These are phyloP conservation scores for Leistus spinibarbis DNA, from an alignment of 2,888 invertebrate species.

Conservation along the genomic window DNA sequence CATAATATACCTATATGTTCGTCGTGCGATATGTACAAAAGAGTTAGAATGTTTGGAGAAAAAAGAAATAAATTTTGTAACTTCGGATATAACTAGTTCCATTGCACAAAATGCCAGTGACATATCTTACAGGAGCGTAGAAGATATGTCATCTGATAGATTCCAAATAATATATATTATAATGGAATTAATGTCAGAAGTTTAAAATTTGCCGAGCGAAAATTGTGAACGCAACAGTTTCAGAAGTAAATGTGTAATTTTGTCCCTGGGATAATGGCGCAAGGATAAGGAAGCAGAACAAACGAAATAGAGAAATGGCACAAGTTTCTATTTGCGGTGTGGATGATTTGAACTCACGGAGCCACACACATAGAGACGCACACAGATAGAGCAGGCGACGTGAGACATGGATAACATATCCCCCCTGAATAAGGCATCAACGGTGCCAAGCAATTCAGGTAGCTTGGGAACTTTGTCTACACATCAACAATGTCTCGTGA, in stretches of 20 bases:
- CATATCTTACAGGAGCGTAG: not conserved
- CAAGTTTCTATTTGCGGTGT: slow-evolving; percentile 9
- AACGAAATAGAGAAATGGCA: not conserved
- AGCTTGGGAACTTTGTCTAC: slow-evolving; percentile 38
- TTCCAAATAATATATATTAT: not conserved
- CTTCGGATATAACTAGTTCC: no score
- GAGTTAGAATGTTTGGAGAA: no score
- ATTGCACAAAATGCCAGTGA: no score
- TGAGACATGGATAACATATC: slow-evolving; percentile 20
- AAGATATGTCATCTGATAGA: not conserved
- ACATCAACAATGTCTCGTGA: slow-evolving; percentile 39
- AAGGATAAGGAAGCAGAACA: not conserved
- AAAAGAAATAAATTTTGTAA: no score
- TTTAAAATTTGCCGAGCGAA: not conserved
- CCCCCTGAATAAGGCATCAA: slow-evolving; percentile 36
- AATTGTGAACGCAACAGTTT: not conserved
- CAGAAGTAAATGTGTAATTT: not conserved
- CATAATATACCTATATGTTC: no score
- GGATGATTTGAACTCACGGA: not conserved
- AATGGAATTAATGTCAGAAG: not conserved
- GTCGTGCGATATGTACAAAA: no score
- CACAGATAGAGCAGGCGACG: not conserved
- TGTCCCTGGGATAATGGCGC: not conserved
- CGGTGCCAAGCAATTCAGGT: slow-evolving; percentile 36
- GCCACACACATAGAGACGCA: not conserved